Conservation (phyloP, 1,140 invertebrate genomes). For the Trachelipus rathkii region DNA sequence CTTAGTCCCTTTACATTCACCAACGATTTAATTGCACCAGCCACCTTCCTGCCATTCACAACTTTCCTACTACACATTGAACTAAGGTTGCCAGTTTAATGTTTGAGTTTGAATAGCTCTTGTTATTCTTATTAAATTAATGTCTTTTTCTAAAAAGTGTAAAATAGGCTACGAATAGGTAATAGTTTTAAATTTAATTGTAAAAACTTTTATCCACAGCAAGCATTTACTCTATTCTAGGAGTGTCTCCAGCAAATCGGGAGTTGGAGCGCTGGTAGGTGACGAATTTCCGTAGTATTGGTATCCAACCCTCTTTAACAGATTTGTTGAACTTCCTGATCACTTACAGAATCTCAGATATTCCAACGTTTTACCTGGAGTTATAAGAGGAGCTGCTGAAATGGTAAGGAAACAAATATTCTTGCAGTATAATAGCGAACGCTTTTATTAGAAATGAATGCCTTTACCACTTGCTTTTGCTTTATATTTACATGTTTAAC, state of each 20-base stretch:
- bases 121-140: too few relatives aligned
- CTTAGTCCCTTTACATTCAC: too few relatives aligned
- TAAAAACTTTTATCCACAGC: slow-evolving; percentile 51
- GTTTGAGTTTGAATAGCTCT: too few relatives aligned
- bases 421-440: background rate
- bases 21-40: too few relatives aligned
- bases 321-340: slow-evolving; percentile 98
- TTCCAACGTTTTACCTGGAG: slow-evolving; percentile 89
- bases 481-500: too few relatives aligned
- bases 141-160: too few relatives aligned
- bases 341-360: slow-evolving; percentile 79
- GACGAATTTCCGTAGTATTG: slow-evolving; percentile 94
- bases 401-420: slow-evolving; percentile 65
- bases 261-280: slow-evolving; percentile 85
- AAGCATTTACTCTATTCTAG: slow-evolving; percentile 81
- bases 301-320: slow-evolving; percentile 93
- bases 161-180: too few relatives aligned
- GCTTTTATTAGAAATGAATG: background rate
- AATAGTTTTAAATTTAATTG: slow-evolving; percentile 19
- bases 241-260: slow-evolving; percentile 82
- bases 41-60: too few relatives aligned
- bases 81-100: too few relatives aligned
- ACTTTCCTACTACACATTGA: too few relatives aligned
- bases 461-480: too few relatives aligned
- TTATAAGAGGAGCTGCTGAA: slow-evolving; percentile 88